phyloP scores from a whole-genome alignment of 1,140 invertebrate genomes.

The Phthorimaea operculella region DNA sequence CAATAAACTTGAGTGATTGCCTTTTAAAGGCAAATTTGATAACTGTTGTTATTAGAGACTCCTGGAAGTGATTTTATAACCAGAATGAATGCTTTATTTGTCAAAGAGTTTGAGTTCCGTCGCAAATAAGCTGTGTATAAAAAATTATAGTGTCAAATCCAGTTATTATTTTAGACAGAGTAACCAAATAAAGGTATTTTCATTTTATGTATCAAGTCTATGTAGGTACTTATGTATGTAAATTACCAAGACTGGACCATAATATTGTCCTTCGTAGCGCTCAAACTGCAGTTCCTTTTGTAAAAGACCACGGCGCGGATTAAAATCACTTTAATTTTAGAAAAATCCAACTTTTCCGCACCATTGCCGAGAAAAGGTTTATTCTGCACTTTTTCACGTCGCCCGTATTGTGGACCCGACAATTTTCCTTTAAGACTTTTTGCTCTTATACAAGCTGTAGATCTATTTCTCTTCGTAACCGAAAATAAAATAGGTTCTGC shows the following conservation, averaged over 20 bases:
- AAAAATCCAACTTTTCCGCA: background rate
- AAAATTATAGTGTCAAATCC: too few species aligned
- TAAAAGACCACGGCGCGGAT: background rate
- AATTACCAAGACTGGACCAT: too few species aligned
- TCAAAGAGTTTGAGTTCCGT: too few species aligned
- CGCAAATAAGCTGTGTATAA: too few species aligned
- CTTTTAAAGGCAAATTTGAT: slow-evolving; percentile 4
- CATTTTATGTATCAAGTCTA: too few species aligned
- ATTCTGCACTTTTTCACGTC: background rate
- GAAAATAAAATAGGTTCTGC: background rate
- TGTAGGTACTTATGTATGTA: too few species aligned
- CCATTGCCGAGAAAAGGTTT: background rate
- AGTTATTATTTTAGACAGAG: too few species aligned
- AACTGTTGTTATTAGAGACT: background rate
- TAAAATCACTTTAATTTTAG: background rate
- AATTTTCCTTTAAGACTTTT: background rate
- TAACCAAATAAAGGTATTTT: too few species aligned
- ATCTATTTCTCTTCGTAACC: slow-evolving; percentile 1
- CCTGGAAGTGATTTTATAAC: background rate
- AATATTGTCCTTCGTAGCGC: too few species aligned
- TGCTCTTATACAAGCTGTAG: background rate
- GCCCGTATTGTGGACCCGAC: background rate
- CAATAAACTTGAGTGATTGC: slow-evolving; percentile 14
- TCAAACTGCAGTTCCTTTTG: too few species aligned
- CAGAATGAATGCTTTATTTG: background rate